Conservation (phyloP, 1,140 invertebrate species). For the Neodiprion virginianus region DNA sequence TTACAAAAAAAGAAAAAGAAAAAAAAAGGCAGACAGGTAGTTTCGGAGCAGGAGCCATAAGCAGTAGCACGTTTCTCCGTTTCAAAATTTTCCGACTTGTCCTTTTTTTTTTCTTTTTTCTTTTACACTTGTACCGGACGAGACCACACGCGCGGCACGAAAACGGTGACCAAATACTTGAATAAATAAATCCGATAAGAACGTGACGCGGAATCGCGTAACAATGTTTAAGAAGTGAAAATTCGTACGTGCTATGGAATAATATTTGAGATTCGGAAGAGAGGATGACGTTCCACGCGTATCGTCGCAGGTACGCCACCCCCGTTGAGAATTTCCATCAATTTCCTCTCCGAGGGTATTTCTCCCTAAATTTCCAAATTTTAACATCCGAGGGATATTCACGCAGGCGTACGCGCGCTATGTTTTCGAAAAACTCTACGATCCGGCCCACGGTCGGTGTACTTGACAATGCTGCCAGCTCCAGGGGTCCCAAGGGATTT, state of each 20-base stretch:
- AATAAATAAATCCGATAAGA: not conserved
- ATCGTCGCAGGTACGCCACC: not conserved
- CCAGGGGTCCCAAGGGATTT: not conserved
- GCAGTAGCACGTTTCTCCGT: too few species aligned
- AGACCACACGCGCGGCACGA: not conserved
- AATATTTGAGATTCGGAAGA: not conserved
- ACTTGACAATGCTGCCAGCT: not conserved
- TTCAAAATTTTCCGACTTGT: too few species aligned
- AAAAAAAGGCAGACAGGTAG: not conserved
- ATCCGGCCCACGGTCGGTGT: not conserved
- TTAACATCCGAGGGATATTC: not conserved
- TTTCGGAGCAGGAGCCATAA: not conserved
- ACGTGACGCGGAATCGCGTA: too few species aligned
- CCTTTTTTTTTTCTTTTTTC: not conserved
- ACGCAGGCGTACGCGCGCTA: not conserved
- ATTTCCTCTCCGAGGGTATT: not conserved
- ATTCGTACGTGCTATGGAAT: not conserved
- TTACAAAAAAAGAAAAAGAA: not conserved
- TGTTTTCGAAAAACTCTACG: not conserved
- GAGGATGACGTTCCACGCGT: too few species aligned
- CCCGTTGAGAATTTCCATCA: not conserved
- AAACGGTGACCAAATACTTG: not conserved
- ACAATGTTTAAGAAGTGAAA: not conserved
- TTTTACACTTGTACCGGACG: not conserved
- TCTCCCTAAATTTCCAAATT: not conserved